These are phyloP conservation scores for Vulpes vulpes DNA, from an alignment of 2,113 vertebrate species.

Conservation along the genomic window DNA sequence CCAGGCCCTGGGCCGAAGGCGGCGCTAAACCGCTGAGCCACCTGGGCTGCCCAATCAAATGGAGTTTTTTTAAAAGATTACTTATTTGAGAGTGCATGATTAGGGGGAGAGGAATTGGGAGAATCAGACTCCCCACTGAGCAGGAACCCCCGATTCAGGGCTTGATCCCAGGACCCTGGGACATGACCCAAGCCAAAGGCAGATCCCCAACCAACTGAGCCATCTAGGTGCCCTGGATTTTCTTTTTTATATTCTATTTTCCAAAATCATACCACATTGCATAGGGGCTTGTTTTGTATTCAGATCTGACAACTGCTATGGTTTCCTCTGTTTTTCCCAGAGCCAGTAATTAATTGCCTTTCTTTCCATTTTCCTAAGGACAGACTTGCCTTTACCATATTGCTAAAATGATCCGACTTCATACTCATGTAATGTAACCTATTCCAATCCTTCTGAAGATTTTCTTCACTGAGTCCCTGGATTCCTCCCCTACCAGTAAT, in stretches of 20 bases:
- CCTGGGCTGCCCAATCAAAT: no score
- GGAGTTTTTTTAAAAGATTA: no score
- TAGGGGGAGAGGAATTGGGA: no score
- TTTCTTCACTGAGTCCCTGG: not conserved
- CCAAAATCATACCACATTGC: not conserved
- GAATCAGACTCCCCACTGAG: no score
- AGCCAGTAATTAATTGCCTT: not conserved
- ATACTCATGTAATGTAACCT: not conserved
- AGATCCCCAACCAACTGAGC: no score
- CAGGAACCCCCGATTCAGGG: no score
- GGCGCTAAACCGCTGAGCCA: no score
- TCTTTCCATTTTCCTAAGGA: not conserved
- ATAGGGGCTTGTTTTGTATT: not conserved
- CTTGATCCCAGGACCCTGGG: no score
- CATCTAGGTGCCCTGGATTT: not conserved
- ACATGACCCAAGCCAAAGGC: no score
- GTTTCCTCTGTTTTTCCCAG: not conserved
- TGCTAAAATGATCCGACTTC: not conserved
- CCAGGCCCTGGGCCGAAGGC: no score
- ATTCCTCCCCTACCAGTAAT: not conserved
- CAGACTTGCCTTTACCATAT: not conserved
- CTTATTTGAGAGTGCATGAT: no score
- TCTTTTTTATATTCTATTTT: not conserved
- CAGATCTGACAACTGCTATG: not conserved
- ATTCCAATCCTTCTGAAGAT: not conserved